phyloP scores from a whole-genome alignment of 2,888 invertebrate species.

The Tetropium fuscum region DNA sequence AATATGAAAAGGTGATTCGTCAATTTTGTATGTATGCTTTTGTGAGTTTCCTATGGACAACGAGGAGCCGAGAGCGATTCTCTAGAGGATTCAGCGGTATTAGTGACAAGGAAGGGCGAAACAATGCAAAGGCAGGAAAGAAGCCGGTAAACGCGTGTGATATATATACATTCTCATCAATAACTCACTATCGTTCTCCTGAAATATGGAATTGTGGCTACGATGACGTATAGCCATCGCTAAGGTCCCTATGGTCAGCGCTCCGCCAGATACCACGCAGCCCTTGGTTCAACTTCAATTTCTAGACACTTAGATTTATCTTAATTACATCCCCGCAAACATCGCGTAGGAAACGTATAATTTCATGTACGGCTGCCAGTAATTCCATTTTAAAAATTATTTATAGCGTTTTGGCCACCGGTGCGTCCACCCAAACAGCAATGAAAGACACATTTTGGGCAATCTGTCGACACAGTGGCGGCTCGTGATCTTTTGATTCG shows the following conservation, averaged over 20 bases:
- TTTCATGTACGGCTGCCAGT: no score
- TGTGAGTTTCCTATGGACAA: conserved; percentile 49
- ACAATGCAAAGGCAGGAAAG: conserved; percentile 50
- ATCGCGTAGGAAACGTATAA: not conserved
- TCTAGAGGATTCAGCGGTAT: conserved; percentile 49
- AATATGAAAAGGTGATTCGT: conserved; percentile 54
- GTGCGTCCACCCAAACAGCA: no score
- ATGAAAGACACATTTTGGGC: no score
- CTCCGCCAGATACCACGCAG: conserved; percentile 32
- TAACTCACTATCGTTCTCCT: conserved; percentile 58
- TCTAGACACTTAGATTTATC: conserved; percentile 41
- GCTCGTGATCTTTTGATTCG: no score
- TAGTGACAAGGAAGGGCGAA: conserved; percentile 55
- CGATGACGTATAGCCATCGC: conserved; percentile 53
- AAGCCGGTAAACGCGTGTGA: conserved; percentile 47
- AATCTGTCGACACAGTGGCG: no score
- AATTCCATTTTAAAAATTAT: not conserved
- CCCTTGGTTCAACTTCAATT: conserved; percentile 32
- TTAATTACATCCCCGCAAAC: conserved; percentile 35
- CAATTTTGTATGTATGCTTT: conserved; percentile 55
- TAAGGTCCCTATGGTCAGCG: conserved; percentile 38
- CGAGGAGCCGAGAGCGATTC: conserved; percentile 43
- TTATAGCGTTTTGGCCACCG: no score
- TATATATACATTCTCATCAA: conserved; percentile 57
- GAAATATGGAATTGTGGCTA: conserved; percentile 58